Evolutionary conservation across 2,797 vertebrate genomes (phyloP).

Genomic region (Anolis apletophallus): DNA sequence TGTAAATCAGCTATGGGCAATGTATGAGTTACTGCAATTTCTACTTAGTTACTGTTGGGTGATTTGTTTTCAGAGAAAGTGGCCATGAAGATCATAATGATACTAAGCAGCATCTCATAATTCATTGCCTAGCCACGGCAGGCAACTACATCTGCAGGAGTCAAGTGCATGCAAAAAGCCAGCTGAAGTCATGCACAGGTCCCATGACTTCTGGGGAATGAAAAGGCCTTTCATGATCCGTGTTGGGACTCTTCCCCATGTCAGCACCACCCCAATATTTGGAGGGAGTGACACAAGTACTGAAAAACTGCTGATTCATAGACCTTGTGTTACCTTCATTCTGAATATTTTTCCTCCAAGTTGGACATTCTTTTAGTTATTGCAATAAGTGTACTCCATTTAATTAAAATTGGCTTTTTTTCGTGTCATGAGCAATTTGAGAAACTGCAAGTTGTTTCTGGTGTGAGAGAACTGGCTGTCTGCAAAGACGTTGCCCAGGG

Average conservation of each 20-base stretch:
- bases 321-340: background rate
- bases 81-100: background rate
- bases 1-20: background rate
- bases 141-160: no score
- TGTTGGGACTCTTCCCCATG: background rate
- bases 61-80: background rate
- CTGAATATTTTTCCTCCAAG: background rate
- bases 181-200: background rate
- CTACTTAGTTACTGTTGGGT: background rate
- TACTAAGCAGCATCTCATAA: background rate
- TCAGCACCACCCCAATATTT: background rate
- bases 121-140: background rate
- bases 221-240: background rate
- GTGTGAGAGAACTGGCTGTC: no score
- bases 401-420: background rate
- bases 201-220: background rate
- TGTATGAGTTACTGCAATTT: background rate
- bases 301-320: background rate
- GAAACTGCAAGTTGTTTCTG: no score
- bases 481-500: no score
- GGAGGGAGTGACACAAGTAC: background rate
- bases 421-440: no score
- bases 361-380: background rate
- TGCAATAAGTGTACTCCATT: background rate
- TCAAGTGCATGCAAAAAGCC: background rate